phyloP scores from a whole-genome alignment of 92 coral and sea anemone species.

The Phenganax stokvisi region DNA sequence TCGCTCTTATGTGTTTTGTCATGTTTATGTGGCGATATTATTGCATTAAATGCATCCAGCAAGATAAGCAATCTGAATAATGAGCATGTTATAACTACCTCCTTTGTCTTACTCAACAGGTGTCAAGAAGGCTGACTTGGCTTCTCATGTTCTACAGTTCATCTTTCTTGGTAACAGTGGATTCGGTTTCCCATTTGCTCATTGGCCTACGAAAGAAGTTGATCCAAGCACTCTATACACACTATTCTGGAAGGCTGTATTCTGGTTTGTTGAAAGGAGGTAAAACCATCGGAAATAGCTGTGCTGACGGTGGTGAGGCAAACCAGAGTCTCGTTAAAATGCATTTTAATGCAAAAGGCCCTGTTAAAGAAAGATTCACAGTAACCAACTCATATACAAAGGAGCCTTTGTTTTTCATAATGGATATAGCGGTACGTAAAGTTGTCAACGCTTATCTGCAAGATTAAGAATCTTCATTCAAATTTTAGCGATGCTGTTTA shows the following conservation, averaged over 20 bases:
- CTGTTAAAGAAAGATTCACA: conserved; percentile 46
- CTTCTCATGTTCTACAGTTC: conserved; percentile 51
- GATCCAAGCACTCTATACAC: conserved; percentile 47
- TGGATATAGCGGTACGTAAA: conserved; percentile 43
- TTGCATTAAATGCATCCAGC: no score
- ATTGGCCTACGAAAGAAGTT: conserved; percentile 46
- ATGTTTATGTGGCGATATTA: no score
- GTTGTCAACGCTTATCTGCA: neutral
- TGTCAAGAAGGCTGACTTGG: conserved; percentile 25
- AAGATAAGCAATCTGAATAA: neutral
- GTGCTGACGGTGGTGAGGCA: conserved; percentile 52
- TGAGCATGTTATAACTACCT: neutral
- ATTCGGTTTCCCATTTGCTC: conserved; percentile 53
- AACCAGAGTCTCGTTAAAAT: conserved; percentile 45
- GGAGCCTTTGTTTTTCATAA: conserved; percentile 39
- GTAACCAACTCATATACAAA: conserved; percentile 40
- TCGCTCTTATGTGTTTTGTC: no score
- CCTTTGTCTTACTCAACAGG: conserved; percentile 1
- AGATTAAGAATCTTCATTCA: no score
- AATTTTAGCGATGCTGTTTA: no score
- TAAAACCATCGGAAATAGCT: conserved; percentile 30
- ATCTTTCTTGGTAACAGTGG: conserved; percentile 52
- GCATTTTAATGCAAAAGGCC: conserved; percentile 49
- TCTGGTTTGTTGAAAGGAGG: conserved; percentile 37
- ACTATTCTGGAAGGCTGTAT: conserved; percentile 44